These are phyloP conservation scores for Ploceus nigricollis DNA, from an alignment of 2,113 vertebrate species.

Conservation along the genomic window DNA sequence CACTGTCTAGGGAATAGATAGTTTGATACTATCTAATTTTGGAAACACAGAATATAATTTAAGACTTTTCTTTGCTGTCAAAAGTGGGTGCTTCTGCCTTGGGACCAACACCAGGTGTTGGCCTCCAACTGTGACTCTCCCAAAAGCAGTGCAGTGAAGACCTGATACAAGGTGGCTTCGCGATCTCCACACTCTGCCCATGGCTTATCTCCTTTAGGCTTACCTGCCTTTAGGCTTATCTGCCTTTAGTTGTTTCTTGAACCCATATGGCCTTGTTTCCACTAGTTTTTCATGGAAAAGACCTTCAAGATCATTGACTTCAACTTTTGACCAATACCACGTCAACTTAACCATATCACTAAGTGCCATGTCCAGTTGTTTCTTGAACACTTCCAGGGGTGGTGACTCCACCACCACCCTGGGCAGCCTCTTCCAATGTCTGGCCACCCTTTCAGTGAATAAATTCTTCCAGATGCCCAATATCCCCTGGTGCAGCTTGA, in stretches of 20 bases:
- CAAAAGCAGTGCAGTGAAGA: neutral
- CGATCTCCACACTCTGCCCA: rapidly evolving
- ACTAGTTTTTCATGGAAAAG: neutral
- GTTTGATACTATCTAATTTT: neutral
- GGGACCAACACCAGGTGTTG: neutral
- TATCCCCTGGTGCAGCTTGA: neutral
- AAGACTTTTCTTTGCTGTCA: neutral
- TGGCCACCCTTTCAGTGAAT: neutral
- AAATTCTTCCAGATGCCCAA: neutral
- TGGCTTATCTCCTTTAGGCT: neutral
- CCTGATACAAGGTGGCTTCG: neutral
- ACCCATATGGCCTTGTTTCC: neutral
- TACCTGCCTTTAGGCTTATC: neutral
- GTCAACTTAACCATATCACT: neutral
- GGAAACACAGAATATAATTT: neutral
- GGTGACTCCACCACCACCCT: neutral
- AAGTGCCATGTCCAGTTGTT: neutral
- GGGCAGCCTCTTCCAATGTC: neutral
- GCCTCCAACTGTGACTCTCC: neutral
- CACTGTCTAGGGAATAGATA: neutral
- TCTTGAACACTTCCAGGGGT: neutral
- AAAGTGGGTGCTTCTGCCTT: neutral
- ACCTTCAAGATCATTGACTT: neutral
- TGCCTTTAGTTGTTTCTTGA: too few relatives aligned
- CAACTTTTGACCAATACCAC: neutral